A percentile compares a stretch with the other conserved stretches of the same genome.
Conservation (phyloP, 1,140 invertebrate species). For the Gryon sp. region DNA sequence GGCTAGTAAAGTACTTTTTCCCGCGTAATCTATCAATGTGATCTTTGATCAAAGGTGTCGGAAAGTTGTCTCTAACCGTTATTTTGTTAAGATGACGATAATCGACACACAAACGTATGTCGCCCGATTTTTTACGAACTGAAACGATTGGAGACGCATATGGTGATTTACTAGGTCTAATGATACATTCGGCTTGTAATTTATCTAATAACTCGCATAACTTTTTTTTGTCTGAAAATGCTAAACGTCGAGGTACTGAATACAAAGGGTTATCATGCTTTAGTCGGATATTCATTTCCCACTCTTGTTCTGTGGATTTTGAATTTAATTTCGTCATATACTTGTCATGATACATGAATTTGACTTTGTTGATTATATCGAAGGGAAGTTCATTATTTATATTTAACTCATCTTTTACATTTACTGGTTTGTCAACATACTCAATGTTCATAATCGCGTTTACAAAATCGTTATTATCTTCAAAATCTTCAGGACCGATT, state of each 20-base stretch:
- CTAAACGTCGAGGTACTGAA: background rate
- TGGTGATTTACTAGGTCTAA: no score
- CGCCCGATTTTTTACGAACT: background rate
- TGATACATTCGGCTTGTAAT: background rate
- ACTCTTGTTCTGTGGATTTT: no score
- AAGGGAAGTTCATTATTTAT: background rate
- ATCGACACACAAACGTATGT: slow-evolving; percentile 3
- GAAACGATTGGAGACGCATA: no score
- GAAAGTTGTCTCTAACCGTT: slow-evolving; percentile 60
- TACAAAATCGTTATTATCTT: no score
- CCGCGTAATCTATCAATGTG: background rate
- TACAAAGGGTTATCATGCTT: no score
- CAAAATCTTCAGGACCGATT: no score
- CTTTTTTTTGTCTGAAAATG: slow-evolving; percentile 3
- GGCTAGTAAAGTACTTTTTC: no score
- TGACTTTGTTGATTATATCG: no score
- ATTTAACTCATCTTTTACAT: background rate
- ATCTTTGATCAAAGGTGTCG: slow-evolving; percentile 13
- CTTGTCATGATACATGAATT: no score
- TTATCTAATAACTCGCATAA: background rate
- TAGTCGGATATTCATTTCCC: no score
- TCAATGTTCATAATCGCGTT: slow-evolving; percentile 7
- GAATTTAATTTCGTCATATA: no score
- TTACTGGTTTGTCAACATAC: background rate
- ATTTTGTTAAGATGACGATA: slow-evolving; percentile 40